phyloP scores from a whole-genome alignment of 2,888 invertebrate genomes.

The Linnaemya vulpina region DNA sequence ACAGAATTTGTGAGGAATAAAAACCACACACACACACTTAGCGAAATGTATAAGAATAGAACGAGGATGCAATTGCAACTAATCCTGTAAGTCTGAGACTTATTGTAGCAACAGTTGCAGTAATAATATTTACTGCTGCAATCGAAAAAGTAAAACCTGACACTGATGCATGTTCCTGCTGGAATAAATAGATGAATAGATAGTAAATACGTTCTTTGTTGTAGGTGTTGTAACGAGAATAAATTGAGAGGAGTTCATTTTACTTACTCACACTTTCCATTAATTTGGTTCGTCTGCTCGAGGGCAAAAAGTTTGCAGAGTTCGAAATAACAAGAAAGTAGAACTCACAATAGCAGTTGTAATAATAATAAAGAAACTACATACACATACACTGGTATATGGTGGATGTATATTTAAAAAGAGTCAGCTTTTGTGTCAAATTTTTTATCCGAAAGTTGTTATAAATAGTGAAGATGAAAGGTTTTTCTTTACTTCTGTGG shows the following conservation, averaged over 20 bases:
- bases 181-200: constrained; percentile 29
- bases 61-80: constrained; percentile 7
- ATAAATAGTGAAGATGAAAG: background rate
- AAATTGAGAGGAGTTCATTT: background rate
- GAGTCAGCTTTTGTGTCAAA: background rate
- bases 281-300: background rate
- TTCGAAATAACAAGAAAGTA: background rate
- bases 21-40: background rate
- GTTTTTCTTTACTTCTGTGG: background rate
- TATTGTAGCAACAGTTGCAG: constrained; percentile 22
- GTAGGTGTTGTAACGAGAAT: constrained; percentile 6
- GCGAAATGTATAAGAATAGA: background rate
- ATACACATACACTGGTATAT: background rate
- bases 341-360: background rate
- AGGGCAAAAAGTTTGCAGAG: background rate
- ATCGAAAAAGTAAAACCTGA: constrained; percentile 23
- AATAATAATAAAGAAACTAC: background rate
- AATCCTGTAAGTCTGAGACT: constrained; percentile 43
- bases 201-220: constrained; percentile 8
- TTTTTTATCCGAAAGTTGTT: background rate
- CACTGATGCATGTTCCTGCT: constrained; percentile 60
- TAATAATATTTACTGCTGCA: background rate
- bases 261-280: constrained; percentile 15
- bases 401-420: background rate
- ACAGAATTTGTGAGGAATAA: constrained; percentile 8